Conservation (phyloP, 1,140 invertebrate species). For the Heliconius eleuchia region DNA sequence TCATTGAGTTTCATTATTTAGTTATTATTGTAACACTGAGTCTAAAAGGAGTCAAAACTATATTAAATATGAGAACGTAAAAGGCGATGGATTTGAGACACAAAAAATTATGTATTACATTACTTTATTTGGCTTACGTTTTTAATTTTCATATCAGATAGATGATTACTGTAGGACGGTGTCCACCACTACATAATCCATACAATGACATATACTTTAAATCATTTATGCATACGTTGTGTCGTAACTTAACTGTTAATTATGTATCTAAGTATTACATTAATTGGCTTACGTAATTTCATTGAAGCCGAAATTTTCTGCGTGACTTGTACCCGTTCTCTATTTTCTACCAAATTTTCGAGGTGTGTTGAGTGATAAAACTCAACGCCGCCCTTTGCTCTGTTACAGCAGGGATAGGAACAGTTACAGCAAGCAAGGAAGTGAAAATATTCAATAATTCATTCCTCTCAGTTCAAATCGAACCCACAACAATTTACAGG, state of each 20-base stretch:
- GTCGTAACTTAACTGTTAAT: constrained; percentile 1
- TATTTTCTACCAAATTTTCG: too few relatives aligned
- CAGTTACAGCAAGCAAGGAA: too few relatives aligned
- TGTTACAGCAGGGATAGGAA: too few relatives aligned
- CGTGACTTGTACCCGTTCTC: neutral
- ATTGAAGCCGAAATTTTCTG: neutral
- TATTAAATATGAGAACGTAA: too few relatives aligned
- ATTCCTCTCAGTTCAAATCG: too few relatives aligned
- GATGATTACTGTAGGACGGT: neutral
- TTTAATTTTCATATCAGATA: neutral
- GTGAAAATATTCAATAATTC: too few relatives aligned
- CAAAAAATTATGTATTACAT: too few relatives aligned
- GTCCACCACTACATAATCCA: neutral
- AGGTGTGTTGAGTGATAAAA: too few relatives aligned
- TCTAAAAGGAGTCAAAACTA: neutral
- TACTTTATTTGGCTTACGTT: neutral
- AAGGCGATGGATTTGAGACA: too few relatives aligned
- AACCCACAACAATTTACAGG: too few relatives aligned
- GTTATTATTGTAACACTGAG: neutral
- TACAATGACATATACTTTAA: neutral
- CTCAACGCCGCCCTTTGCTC: too few relatives aligned
- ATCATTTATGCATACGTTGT: neutral
- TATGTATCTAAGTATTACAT: neutral
- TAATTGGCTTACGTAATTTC: neutral
- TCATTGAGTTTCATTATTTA: neutral